Percentiles rank a stretch among this genome's conserved stretches.
phyloP scores from a whole-genome alignment of 2,797 vertebrate genomes.

The Pelobates cultripes region DNA sequence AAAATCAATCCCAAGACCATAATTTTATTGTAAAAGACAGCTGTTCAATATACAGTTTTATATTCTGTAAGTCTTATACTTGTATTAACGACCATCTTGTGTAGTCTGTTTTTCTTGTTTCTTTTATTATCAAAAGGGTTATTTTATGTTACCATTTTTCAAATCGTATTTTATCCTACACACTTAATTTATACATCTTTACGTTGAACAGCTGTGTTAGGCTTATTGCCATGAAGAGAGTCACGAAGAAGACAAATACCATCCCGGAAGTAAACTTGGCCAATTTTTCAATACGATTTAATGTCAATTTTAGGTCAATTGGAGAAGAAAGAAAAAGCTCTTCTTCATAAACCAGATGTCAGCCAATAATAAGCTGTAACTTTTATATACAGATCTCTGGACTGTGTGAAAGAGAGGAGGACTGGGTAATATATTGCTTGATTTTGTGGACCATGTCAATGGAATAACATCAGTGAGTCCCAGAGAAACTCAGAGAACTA shows the following conservation, averaged over 20 bases:
- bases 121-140: neutral
- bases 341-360: neutral
- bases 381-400: neutral
- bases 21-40: neutral
- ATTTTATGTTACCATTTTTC: neutral
- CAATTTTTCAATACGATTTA: neutral
- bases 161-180: neutral
- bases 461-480: neutral
- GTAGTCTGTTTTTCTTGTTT: neutral
- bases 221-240: slow-evolving; percentile 1
- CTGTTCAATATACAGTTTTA: neutral
- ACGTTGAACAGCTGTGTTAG: slow-evolving; percentile 1
- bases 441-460: neutral
- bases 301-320: slow-evolving; percentile 34
- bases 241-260: slow-evolving; percentile 1
- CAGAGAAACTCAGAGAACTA: no score
- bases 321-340: neutral
- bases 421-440: neutral
- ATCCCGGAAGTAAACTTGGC: neutral
- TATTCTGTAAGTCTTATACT: neutral
- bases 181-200: neutral
- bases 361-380: neutral
- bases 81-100: neutral
- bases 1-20: neutral
- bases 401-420: neutral